These are phyloP conservation scores for Poeciliopsis paucimaculata DNA, from an alignment of 2,797 vertebrate genomes.

Conservation along the genomic window DNA sequence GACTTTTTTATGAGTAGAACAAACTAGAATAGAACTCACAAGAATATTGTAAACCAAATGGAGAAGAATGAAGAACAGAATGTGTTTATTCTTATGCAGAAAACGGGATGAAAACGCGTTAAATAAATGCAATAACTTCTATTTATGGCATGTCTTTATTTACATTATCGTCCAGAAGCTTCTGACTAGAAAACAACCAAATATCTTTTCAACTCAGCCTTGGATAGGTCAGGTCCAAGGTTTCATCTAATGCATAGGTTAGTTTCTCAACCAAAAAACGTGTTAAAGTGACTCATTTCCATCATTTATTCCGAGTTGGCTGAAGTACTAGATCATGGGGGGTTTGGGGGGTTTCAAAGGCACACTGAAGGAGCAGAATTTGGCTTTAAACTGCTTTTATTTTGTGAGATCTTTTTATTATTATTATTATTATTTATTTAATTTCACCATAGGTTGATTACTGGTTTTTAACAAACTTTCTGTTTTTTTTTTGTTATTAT, in stretches of 20 bases:
- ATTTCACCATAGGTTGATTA: background rate
- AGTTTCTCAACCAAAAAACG: background rate
- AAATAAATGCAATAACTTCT: background rate
- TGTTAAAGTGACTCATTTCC: background rate
- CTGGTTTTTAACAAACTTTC: background rate
- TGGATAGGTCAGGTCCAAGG: background rate
- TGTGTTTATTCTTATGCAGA: background rate
- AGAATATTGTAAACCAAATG: background rate
- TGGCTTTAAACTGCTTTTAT: background rate
- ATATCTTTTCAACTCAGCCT: background rate
- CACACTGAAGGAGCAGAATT: background rate
- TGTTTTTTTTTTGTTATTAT: background rate
- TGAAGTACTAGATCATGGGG: background rate
- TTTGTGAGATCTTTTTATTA: background rate
- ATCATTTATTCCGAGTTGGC: background rate
- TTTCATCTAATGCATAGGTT: background rate
- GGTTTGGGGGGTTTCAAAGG: background rate
- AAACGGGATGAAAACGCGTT: background rate
- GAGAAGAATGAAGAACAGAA: background rate
- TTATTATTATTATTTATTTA: background rate
- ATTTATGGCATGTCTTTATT: background rate
- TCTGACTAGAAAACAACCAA: background rate
- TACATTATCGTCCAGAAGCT: background rate
- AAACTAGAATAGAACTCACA: background rate
- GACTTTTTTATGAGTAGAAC: conserved; percentile 17